Evolutionary conservation across 2,113 vertebrate genomes (phyloP), one percentile per base, ranked within the genome.

Genomic region (Onychostoma macrolepis): DNA sequence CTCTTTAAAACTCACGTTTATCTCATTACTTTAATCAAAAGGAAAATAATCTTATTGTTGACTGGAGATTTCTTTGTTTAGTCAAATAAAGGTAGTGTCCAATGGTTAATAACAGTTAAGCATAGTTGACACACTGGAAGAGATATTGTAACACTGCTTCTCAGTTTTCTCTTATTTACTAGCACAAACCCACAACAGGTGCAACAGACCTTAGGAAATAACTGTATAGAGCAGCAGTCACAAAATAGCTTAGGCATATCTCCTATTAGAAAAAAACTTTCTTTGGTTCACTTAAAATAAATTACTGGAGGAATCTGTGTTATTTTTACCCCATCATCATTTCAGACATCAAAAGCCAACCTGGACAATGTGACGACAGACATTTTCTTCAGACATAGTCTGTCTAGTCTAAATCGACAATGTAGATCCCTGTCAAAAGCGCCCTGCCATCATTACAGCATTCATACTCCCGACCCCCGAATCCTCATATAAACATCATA

Each of bases 1-100:
- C 90, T 90, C 81, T 93, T 92, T 92, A 91, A 90, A 89, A 76
- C 80, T 33, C 76, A 28, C 78, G 82, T 87, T 91, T 91, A 93
- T 92, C 90, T 93, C 90, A 80, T 91, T 92, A 87, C 76, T 24
- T 84, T 63, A 71, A 84, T 84, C 79, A 85, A 76, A 65, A 86
- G 76, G 53, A 93, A 92, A 71, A 88, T 87, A 84, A 48, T 90
- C 89, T 79, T 88, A 92, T 82, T 93, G 89, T 82, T 93, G 89
- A 48, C 76, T 89, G 56, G 56, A 80, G 45, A 28, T 80, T 1
- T 10, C 12, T 26, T 43, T 41, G 36, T 80, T 63, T 81, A 38
- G 6, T 2, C 79, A 43, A 63, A 81, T 65, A 65, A 9, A 65
- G 7, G 24, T 65, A 41, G 36, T 67, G 15, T 61, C 30, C 53